Base-by-base conservation (phyloP, 2,888 invertebrate genomes). In the Tanypteryx hageni region DNA sequence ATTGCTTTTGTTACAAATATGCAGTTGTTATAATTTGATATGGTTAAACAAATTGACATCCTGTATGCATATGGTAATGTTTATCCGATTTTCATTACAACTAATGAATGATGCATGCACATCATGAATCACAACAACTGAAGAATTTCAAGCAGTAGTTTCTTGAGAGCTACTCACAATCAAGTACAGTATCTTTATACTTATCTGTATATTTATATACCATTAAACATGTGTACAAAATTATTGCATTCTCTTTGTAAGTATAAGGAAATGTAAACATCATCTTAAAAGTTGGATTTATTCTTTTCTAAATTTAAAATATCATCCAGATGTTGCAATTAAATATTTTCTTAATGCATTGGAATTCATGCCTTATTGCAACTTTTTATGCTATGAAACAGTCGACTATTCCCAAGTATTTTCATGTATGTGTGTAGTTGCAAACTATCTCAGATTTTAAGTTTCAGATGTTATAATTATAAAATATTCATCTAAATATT, bases 121-220 rank as follows among this genome's bases (percentile, higher is more conserved):
- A 64, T 18, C 61, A 27, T 86, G 61, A 86, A 59, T 44, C 64
- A 18, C 64, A 89, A 64, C 44, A 44, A 89, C 89, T 89, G 89
- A 89, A 68, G 56, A 89, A 89, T 64, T 86, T 89, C n/a, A 44
- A 89, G 64, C 44, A 64, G 64, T 89, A 89, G 64, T 68, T 89
- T 31, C 89, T 89, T n/a, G 56, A 89, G 89, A 68, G 59, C 68
- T 89, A 89, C 64, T 89, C 89, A 64, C 89, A 89, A 64, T 89
- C 64, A 89, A 68, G 61, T 68, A 64, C 64, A 64, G 89, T 89
- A 89, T 56, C 89, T 89, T 89, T 89, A 68, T 89, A 89, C 89
- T 89, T 89, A 64, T 89, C 89, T 89, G 89, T 89, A 89, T 89
- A 89, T 89, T 89, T 89, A 89, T 89, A 89, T 89, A 89, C 89